Evolutionary conservation across 1,140 invertebrate genomes (phyloP), one percentile per base, ranked within the genome.

Genomic region (Cydia splendana): DNA sequence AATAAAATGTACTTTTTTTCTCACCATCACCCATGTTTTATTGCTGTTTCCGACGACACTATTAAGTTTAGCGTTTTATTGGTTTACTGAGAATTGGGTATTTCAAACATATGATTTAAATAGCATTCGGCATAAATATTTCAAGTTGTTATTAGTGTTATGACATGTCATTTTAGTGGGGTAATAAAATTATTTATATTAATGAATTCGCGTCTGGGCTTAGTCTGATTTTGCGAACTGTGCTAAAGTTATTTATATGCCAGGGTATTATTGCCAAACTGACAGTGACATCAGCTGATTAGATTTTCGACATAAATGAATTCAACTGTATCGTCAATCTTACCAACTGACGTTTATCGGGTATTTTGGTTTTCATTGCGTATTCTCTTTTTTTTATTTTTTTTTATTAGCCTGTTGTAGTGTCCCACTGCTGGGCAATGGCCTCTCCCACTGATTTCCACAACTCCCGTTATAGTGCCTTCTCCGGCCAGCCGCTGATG

Each of bases 81-180:
- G 24, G 67, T 18, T 71, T 71, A 71, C 67, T 15, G 30, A 71
- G 67, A 71, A 71, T 38, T 20, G 6, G 38, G 15, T 38, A 71
- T 71, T 71, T 38, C 15, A 42, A 38, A 71, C 67, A 20, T 38
- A 38, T 71, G 15, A 69, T 38, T 69, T 38, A 45, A 71, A 71
- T 71, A 71, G n/a, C 30, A 42, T 18, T 42, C 30, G 30, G 0
- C 67, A 18, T 71, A 10, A 71, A 71, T n/a, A 71, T 45, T 42
- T 71, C 30, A n/a, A 15, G 7, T 42, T 71, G 67, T 71, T 34
- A 34, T 34, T 34, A 34, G 34, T 34, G 34, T 34, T 71, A 18
- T 71, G 67, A 71, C 67, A n/a, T 71, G 15, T 71, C 28, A 18
- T 18, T 38, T 38, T 18, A 62, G 51, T 53, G 15, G 51, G 2